Base-by-base conservation (phyloP, 37 sponge, comb jelly and placozoan species). In the Beroe ovata region DNA sequence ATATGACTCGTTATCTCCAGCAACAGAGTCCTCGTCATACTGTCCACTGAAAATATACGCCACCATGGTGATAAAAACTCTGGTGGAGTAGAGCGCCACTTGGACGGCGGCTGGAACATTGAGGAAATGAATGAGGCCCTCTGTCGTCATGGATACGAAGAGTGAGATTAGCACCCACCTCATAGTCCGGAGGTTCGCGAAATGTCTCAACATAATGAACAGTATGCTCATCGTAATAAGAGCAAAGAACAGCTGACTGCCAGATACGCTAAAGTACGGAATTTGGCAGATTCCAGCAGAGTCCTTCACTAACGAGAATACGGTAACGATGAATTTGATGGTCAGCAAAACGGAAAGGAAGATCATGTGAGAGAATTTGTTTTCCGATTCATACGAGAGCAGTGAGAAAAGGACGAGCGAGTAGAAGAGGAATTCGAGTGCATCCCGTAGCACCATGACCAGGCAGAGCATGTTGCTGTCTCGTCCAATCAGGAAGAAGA, bases 191-290 rank as follows among this genome's bases (percentile, higher is more conserved):
- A 40, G 14, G 22, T 40, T 36, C 1, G 47, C 84, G 41, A 77
- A 77, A 25, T 77, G 84, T 77, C 33, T 77, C 2, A 77, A 54
- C 0, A 42, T 4, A 6, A 77, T 41, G 22, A 39, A 36, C 4
- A 77, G 84, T 3, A 42, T 42, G 22, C 54, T 42, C 38, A 77
- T 11, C 3, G 84, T 30, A 25, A 77, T 39, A 3, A 77, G 84
- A 20, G 84, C 84, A 25, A 77, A 77, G 28, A 40, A 26, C 1
- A 77, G 84, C 16, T 42, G 54, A 77, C 84, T 77, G 0, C 84
- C 28, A 3, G 84, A 20, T 35, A 21, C 26, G 3, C 22, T 21
- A n/a, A 42, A 77, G 47, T 77, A 26, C 6, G 41, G 8, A n/a
- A 28, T 35, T n/a, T 8, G 21, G 47, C 84, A 77, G 38, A 77